Conservation (phyloP, 2,888 invertebrate species). For the Caprella mutica region DNA sequence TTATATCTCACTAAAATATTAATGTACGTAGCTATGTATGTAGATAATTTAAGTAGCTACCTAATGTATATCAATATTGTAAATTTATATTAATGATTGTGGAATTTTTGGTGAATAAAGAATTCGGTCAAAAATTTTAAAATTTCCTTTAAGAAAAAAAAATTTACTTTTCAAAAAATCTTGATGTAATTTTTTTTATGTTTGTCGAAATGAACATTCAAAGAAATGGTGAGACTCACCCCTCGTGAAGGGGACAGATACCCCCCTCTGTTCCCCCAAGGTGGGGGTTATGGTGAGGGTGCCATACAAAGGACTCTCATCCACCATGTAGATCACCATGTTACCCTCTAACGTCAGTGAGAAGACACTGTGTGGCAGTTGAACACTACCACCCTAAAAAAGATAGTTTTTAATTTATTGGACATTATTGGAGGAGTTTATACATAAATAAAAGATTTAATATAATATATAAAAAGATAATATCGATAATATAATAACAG, state of each 20-base stretch:
- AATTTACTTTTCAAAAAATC: too few species aligned
- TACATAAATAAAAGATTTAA: neutral
- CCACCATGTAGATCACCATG: slow-evolving; percentile 18
- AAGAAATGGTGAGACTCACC: too few species aligned
- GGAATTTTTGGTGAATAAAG: too few species aligned
- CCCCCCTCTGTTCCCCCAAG: neutral
- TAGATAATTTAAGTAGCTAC: too few species aligned
- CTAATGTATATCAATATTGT: too few species aligned
- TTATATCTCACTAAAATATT: too few species aligned
- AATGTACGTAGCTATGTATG: too few species aligned
- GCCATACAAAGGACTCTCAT: slow-evolving; percentile 25
- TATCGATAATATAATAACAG: neutral
- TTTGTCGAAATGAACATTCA: too few species aligned
- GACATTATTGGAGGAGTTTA: neutral
- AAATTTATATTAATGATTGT: too few species aligned
- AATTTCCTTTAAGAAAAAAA: too few species aligned
- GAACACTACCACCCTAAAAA: slow-evolving; percentile 20
- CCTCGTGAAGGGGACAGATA: slow-evolving; percentile 8
- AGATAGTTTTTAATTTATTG: neutral
- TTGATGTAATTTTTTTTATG: too few species aligned
- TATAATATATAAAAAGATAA: neutral
- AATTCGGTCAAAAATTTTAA: too few species aligned
- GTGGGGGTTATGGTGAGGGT: slow-evolving; percentile 12
- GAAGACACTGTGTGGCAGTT: slow-evolving; percentile 18
- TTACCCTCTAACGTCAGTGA: slow-evolving; percentile 16